Conservation (phyloP, 2,888 invertebrate species). For the Malacosoma neustria region DNA sequence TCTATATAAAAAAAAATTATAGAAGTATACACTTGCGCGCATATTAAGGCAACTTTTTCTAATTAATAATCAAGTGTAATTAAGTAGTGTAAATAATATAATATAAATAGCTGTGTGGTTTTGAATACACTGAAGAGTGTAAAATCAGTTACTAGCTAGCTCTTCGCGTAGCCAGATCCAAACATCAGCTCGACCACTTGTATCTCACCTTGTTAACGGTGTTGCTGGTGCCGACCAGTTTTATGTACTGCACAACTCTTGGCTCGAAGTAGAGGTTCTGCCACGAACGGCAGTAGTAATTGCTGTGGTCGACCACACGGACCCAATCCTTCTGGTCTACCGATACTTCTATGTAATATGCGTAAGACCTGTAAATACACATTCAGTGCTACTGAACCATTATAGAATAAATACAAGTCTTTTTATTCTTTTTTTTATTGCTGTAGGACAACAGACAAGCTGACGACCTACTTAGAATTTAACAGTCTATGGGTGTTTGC, state of each 20-base stretch:
- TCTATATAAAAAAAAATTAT: too few relatives aligned
- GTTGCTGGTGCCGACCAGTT: slow-evolving; percentile 93
- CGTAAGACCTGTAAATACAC: slow-evolving; percentile 84
- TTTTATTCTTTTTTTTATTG: too few relatives aligned
- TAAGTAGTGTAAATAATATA: background rate
- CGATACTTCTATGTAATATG: slow-evolving; percentile 94
- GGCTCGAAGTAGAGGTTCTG: slow-evolving; percentile 95
- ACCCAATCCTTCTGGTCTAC: slow-evolving; percentile 98
- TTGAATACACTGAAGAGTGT: background rate
- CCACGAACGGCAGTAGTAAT: slow-evolving; percentile 96
- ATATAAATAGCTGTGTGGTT: background rate
- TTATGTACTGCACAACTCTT: slow-evolving; percentile 89
- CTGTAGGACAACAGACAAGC: too few relatives aligned
- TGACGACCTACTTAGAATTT: too few relatives aligned
- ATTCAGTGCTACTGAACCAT: too few relatives aligned
- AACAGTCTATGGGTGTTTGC: too few relatives aligned
- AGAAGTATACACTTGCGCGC: too few relatives aligned
- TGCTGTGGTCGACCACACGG: slow-evolving; percentile 92
- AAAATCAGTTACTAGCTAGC: background rate
- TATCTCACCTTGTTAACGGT: slow-evolving; percentile 88
- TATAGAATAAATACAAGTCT: too few relatives aligned
- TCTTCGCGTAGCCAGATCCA: background rate
- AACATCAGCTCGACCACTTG: background rate
- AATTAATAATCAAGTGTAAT: too few relatives aligned
- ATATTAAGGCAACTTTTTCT: too few relatives aligned